Percentiles rank a stretch among this genome's conserved stretches.
These are phyloP conservation scores for Eudasyphora cyanicolor DNA, from an alignment of 2,888 invertebrate genomes.

Conservation along the genomic window DNA sequence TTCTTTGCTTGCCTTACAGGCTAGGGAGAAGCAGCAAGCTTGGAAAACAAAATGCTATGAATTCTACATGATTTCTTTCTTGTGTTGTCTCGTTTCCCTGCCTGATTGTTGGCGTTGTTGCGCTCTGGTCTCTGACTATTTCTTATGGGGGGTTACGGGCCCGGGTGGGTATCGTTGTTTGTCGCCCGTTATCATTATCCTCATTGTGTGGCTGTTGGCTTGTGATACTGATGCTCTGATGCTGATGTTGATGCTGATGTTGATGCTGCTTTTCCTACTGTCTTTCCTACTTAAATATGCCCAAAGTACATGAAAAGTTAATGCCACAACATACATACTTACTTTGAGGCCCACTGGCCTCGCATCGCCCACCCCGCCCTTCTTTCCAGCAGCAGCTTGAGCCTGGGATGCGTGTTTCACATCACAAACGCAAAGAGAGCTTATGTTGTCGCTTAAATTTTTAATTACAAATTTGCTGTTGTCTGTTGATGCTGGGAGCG, in stretches of 20 bases:
- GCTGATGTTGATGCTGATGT: background rate
- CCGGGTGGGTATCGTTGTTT: no score
- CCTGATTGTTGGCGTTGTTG: background rate
- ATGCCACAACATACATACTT: constrained; percentile 32
- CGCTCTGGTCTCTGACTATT: background rate
- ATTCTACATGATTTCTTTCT: constrained; percentile 11
- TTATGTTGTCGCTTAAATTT: constrained; percentile 55
- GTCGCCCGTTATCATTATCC: no score
- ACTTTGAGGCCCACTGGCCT: no score
- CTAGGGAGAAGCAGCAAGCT: background rate
- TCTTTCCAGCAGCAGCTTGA: no score
- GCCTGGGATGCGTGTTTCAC: background rate
- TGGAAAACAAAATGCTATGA: constrained; percentile 25
- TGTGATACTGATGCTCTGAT: background rate
- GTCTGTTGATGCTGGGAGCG: background rate
- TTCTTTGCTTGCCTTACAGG: background rate
- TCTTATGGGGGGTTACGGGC: background rate
- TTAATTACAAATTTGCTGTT: constrained; percentile 55
- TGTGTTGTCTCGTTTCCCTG: background rate
- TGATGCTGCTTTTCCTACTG: background rate
- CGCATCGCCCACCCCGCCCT: no score
- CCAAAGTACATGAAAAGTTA: constrained; percentile 58
- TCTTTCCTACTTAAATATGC: constrained; percentile 23
- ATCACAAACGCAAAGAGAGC: constrained; percentile 33
- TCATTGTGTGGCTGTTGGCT: background rate